A percentile compares a stretch with the other conserved stretches of the same genome.
phyloP scores from a whole-genome alignment of 2,797 vertebrate genomes.

The Discoglossus pictus region DNA sequence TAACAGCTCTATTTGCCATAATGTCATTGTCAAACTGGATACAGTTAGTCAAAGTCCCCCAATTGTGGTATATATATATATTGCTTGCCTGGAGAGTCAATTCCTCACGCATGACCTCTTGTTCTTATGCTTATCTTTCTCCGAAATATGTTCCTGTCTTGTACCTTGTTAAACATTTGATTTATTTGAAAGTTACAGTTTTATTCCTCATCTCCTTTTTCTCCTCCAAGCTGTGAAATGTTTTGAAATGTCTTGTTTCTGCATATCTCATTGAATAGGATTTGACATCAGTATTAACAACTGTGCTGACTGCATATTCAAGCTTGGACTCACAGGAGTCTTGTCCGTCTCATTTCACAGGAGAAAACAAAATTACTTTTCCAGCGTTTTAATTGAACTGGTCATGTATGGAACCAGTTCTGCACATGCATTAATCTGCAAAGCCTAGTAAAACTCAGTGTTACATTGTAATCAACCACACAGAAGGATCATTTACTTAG shows the following conservation, averaged over 20 bases:
- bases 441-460: not conserved
- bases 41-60: no score
- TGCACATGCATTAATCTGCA: not conserved
- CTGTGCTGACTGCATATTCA: not conserved
- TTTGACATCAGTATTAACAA: not conserved
- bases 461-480: not conserved
- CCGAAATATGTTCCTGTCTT: not conserved
- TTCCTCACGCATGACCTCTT: not conserved
- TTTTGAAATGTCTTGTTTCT: not conserved
- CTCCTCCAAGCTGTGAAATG: conserved; percentile 5
- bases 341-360: not conserved
- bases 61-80: no score
- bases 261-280: not conserved
- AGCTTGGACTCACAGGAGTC: not conserved
- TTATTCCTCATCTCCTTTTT: not conserved
- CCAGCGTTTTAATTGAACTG: not conserved
- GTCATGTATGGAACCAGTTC: no score
- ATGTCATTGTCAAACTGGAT: no score
- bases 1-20: no score
- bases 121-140: not conserved
- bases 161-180: conserved; percentile 3
- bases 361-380: not conserved
- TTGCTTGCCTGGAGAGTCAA: no score
- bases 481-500: not conserved
- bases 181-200: not conserved